A percentile compares a stretch with the other conserved stretches of the same genome.
phyloP scores from a whole-genome alignment of 2,888 invertebrate species.

The Caenorhabditis imperialis region DNA sequence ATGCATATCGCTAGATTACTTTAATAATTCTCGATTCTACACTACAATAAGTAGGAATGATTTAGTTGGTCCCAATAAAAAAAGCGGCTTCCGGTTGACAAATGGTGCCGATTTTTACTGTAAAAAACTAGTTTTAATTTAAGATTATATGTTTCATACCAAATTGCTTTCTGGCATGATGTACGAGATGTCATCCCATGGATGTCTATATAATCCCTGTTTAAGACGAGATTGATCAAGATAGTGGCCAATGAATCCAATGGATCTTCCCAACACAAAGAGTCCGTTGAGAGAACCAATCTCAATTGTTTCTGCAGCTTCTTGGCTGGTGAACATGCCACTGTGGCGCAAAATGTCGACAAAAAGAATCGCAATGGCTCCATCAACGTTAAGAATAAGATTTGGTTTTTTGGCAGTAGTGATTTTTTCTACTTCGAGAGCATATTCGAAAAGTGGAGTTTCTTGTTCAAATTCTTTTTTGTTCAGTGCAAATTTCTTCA shows the following conservation, averaged over 20 bases:
- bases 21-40: neutral
- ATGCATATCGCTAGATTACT: constrained; percentile 4
- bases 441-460: constrained; percentile 94
- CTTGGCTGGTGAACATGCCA: constrained; percentile 83
- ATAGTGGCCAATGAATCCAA: constrained; percentile 97
- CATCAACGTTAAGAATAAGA: constrained; percentile 98
- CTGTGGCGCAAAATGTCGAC: constrained; percentile 93
- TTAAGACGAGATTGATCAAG: constrained; percentile 98
- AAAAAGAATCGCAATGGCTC: constrained; percentile 96
- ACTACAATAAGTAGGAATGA: constrained; percentile 10
- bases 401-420: constrained; percentile 99
- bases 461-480: constrained; percentile 86
- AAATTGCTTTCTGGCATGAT: constrained; percentile 84
- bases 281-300: constrained; percentile 98
- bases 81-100: too few species aligned
- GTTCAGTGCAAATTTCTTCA: constrained; percentile 92
- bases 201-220: constrained; percentile 98
- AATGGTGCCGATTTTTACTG: too few species aligned
- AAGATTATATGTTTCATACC: constrained; percentile 9
- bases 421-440: constrained; percentile 97
- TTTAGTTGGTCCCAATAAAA: too few species aligned
- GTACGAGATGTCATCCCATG: constrained; percentile 98
- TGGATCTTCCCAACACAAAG: constrained; percentile 96
- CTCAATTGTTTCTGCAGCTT: constrained; percentile 95
- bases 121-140: constrained; percentile 6